Evolutionary conservation across 2,888 invertebrate species (phyloP), one percentile per base, ranked within the genome.

Genomic region (Tillus elongatus): DNA sequence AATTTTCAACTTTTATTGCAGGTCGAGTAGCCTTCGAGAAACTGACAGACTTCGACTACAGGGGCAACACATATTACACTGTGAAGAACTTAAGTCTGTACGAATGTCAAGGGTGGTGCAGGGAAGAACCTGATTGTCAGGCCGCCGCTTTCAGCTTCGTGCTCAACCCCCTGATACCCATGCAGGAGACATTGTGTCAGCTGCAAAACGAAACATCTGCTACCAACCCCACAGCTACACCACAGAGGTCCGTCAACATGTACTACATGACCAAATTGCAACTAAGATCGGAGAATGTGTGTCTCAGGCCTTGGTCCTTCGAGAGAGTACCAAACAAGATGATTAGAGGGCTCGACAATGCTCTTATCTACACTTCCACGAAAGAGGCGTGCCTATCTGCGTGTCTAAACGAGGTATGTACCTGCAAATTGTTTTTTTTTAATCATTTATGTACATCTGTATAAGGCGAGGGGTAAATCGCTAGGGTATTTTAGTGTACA

Each of bases 211-310:
- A 91, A 62, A 91, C 92, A 0, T 81, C 86, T 48, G 89, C 91
- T 34, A 84, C 83, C 58, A 90, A 91, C 63, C 91, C 91, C 0
- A 80, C 83, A 50, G 87, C 87, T 6, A 75, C 79, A 35, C 85
- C 91, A 2, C 81, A 81, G 65, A 73, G 85, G 40, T 82, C 89
- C 13, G 87, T 87, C 55, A 91, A 89, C 65, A 86, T 89, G 71
- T 92, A 92, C 67, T 92, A 92, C 72, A 90, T 92, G 89, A 88
- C 89, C 56, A 92, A 92, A 67, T 70, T 92, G 54, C 83, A 85
- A 69, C 77, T 92, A 53, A 72, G 90, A 63, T 87, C 90, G 49
- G 92, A 92, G 61, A 90, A 89, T 61, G 86, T 92, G 3, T 92
- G 92, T 61, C 71, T 86, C 49, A 74, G 92, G 43, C 90, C 91